Conservation (phyloP, 2,113 vertebrate genomes). For the Patagioenas fasciata region DNA sequence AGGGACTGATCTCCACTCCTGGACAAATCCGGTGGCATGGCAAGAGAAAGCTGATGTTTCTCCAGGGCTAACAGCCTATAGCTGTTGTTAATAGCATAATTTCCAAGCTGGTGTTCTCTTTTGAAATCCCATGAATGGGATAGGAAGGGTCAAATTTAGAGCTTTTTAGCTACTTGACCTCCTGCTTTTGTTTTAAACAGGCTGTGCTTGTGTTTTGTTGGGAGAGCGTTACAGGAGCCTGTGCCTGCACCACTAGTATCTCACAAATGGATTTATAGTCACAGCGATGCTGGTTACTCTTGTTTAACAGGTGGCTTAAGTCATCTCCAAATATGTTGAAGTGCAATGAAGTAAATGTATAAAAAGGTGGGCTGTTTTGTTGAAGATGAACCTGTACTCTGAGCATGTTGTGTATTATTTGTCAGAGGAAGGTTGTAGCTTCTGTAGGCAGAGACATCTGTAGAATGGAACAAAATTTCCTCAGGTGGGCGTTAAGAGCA, state of each 20-base stretch:
- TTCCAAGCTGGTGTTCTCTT: not conserved
- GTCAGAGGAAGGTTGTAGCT: not conserved
- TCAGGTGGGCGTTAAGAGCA: not conserved
- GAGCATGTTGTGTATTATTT: not conserved
- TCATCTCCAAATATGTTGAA: not conserved
- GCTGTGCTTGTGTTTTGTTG: not conserved
- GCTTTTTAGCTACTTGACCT: constrained; percentile 10
- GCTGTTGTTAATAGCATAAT: not conserved
- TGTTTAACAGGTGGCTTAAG: constrained; percentile 42
- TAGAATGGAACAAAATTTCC: not conserved
- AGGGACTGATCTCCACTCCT: not conserved
- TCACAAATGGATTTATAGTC: not conserved
- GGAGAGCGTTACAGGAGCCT: not conserved
- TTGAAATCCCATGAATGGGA: not conserved
- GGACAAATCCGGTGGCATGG: accelerated
- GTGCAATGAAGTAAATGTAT: not conserved
- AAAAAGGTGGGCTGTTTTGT: constrained; percentile 51
- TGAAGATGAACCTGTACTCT: not conserved
- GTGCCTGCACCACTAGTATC: not conserved
- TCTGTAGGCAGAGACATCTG: not conserved
- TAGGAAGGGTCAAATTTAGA: not conserved
- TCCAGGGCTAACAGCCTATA: not conserved
- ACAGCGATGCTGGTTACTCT: not conserved
- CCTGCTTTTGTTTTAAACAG: not conserved
- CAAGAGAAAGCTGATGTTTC: not conserved